Evolutionary conservation across 2,797 vertebrate species (phyloP).

Genomic region (Syngnathus acus): DNA sequence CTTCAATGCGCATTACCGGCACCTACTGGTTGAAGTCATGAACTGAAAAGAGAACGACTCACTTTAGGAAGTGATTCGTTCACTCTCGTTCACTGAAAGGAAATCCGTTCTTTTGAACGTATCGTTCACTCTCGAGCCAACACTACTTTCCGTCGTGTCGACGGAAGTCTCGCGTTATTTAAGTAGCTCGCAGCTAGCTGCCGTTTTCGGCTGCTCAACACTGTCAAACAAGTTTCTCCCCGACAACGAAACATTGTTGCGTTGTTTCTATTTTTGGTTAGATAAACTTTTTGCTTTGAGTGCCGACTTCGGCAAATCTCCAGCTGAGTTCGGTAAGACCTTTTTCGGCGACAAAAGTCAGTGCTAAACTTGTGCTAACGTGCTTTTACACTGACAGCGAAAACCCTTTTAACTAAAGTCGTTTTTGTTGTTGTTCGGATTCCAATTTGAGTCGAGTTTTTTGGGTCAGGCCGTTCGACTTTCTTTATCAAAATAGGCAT

Average conservation of each 20-base stretch:
- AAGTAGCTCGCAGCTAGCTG: background rate
- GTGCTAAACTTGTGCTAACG: constrained; percentile 14
- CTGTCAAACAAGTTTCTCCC: too few species aligned
- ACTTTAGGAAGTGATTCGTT: too few species aligned
- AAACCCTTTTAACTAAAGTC: background rate
- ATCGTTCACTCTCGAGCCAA: too few species aligned
- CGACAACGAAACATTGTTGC: too few species aligned
- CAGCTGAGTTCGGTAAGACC: constrained; percentile 26
- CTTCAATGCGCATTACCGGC: too few species aligned
- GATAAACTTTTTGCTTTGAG: background rate
- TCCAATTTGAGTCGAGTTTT: background rate
- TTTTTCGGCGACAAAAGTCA: background rate
- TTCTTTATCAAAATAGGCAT: too few species aligned
- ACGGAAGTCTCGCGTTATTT: background rate
- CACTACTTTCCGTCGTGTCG: background rate
- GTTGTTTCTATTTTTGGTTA: background rate
- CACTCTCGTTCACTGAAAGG: too few species aligned
- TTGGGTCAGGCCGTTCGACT: too few species aligned
- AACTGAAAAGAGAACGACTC: too few species aligned
- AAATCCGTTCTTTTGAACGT: too few species aligned
- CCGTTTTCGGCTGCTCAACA: background rate
- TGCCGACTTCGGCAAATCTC: background rate
- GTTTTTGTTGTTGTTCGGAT: background rate
- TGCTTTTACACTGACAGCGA: constrained; percentile 1
- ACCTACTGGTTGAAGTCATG: too few species aligned